These are phyloP conservation scores for Leucoraja ocellata DNA, from an alignment of 2,797 vertebrate genomes.

Conservation along the genomic window DNA sequence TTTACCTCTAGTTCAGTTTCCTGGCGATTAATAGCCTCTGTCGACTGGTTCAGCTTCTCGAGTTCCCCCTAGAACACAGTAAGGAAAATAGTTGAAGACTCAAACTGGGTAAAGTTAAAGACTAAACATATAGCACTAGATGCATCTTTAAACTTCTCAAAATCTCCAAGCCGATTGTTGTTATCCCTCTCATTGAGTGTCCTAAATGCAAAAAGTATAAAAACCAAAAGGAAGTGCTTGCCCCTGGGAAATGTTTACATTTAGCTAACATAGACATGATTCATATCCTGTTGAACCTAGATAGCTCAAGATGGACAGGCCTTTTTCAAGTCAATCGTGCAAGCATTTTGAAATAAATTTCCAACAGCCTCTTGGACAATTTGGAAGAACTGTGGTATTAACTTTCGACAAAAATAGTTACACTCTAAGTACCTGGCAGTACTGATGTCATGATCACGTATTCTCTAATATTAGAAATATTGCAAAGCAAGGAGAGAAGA, in stretches of 20 bases:
- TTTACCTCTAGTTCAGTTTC: constrained; percentile 90
- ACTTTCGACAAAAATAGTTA: not conserved
- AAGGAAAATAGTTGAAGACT: not conserved
- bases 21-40: constrained; percentile 87
- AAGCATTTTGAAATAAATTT: not conserved
- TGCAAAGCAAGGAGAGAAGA: not conserved
- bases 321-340: not conserved
- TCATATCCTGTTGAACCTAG: not conserved
- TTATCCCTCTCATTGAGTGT: not conserved
- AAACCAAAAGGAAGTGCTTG: not conserved
- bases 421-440: not conserved
- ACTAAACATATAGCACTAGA: not conserved
- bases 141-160: not conserved
- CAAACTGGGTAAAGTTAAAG: not conserved
- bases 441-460: not conserved
- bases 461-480: not conserved
- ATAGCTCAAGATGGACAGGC: not conserved
- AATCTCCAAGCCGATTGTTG: too few relatives aligned
- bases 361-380: not conserved
- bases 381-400: not conserved
- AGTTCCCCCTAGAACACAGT: constrained; percentile 73
- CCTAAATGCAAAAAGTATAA: not conserved
- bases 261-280: not conserved
- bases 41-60: constrained; percentile 94
- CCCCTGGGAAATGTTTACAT: not conserved